phyloP scores from a whole-genome alignment of 2,797 vertebrate species.

The Peromyscus nudipes region DNA sequence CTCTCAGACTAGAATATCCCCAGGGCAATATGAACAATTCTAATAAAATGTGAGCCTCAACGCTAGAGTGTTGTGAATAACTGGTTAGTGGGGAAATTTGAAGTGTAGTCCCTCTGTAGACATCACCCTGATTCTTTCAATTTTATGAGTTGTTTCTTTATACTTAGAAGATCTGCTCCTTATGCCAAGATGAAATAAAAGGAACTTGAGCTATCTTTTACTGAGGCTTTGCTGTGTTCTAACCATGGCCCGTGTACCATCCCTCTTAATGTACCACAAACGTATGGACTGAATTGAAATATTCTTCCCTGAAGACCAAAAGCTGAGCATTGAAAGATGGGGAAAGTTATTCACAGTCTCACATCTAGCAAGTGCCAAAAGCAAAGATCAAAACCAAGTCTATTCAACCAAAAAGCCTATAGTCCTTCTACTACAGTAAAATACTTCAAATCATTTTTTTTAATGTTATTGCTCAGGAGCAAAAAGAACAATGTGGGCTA shows the following conservation, averaged over 20 bases:
- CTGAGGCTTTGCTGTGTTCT: background rate
- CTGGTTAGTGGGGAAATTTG: background rate
- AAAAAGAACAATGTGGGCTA: background rate
- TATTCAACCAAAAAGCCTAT: background rate
- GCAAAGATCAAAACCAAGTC: background rate
- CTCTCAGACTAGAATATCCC: slow-evolving; percentile 20
- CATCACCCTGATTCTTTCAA: background rate
- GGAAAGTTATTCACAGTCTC: background rate
- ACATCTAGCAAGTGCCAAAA: background rate
- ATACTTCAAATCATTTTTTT: background rate
- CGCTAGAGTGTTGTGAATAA: background rate
- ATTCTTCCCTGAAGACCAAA: background rate
- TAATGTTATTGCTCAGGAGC: background rate
- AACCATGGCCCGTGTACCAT: background rate
- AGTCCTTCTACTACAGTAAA: slow-evolving; percentile 4
- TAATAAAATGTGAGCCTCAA: background rate
- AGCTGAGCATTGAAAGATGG: background rate
- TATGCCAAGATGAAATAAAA: slow-evolving; percentile 7
- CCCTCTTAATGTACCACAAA: slow-evolving; percentile 17
- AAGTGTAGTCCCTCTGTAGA: background rate
- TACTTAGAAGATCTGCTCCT: background rate
- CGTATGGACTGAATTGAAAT: background rate
- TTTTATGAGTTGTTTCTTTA: background rate
- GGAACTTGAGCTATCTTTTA: slow-evolving; percentile 22
- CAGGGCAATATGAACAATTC: slow-evolving; percentile 37